These are phyloP conservation scores for Petroica traversi DNA, from an alignment of 2,113 vertebrate genomes.

Conservation along the genomic window DNA sequence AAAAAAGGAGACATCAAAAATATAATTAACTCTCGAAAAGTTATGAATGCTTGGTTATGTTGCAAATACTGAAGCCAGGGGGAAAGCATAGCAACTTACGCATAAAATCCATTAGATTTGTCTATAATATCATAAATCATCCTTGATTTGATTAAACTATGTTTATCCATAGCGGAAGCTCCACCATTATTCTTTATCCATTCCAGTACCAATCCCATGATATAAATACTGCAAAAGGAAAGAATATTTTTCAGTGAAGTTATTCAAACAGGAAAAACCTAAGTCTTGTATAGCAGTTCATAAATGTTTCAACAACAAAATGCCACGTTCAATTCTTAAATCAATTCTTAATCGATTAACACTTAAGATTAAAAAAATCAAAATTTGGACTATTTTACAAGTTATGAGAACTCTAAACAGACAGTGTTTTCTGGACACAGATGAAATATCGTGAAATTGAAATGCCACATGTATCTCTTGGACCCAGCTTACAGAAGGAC, in stretches of 20 bases:
- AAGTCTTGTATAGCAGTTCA: neutral
- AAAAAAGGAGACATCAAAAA: neutral
- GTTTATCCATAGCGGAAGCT: conserved; percentile 82
- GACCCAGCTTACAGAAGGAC: neutral
- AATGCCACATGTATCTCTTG: neutral
- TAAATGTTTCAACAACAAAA: neutral
- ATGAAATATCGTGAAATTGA: neutral
- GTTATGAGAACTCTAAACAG: neutral
- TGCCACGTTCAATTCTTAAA: neutral
- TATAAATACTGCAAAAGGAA: conserved; percentile 84
- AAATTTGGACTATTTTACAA: neutral
- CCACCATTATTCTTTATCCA: conserved; percentile 94
- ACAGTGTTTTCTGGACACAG: neutral
- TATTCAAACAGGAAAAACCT: neutral
- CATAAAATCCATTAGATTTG: conserved; percentile 88
- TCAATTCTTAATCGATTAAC: too few relatives aligned
- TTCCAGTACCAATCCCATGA: conserved; percentile 91
- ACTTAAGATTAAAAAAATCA: neutral
- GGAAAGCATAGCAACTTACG: conserved; percentile 75
- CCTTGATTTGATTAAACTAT: conserved; percentile 85
- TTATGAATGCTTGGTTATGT: neutral
- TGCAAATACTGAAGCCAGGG: neutral
- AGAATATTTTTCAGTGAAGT: neutral
- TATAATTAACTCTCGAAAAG: neutral
- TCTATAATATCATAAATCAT: conserved; percentile 90